Conservation (phyloP, 64 coral and sea anemone species). For the Actinia equina region DNA sequence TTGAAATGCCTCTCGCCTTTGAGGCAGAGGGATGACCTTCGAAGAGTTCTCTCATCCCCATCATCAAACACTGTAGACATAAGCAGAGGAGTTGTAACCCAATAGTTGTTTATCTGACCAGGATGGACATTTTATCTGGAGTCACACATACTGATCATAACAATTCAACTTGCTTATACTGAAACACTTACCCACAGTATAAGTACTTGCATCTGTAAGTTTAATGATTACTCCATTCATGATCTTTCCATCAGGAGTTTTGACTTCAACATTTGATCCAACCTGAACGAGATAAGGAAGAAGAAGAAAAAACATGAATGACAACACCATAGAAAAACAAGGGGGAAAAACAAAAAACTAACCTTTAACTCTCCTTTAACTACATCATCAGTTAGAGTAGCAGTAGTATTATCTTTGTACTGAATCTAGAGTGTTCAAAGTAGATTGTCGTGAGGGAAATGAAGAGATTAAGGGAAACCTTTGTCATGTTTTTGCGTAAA, state of each 20-base stretch:
- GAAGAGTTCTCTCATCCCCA: slow-evolving; percentile 96
- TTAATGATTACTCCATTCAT: slow-evolving; percentile 81
- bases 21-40: slow-evolving; percentile 89
- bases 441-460: background rate
- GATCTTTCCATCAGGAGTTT: slow-evolving; percentile 77
- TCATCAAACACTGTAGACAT: slow-evolving; percentile 86
- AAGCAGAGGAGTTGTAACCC: background rate
- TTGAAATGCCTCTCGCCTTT: slow-evolving; percentile 98
- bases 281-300: slow-evolving; percentile 52
- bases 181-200: slow-evolving; percentile 83
- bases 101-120: slow-evolving; percentile 14
- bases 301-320: slow-evolving; percentile 14
- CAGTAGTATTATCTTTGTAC: slow-evolving; percentile 26
- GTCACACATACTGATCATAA: background rate
- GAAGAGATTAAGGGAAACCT: background rate
- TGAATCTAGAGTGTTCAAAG: slow-evolving; percentile 9
- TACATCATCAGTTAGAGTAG: slow-evolving; percentile 91
- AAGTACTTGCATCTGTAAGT: slow-evolving; percentile 93
- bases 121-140: background rate
- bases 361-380: slow-evolving; percentile 90
- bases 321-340: background rate
- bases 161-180: background rate
- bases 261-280: slow-evolving; percentile 76
- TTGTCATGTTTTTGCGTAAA: slow-evolving; percentile 4
- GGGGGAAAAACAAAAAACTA: slow-evolving; percentile 21